Conservation (phyloP, 1,140 invertebrate genomes). For the Phymastichus coffea region DNA sequence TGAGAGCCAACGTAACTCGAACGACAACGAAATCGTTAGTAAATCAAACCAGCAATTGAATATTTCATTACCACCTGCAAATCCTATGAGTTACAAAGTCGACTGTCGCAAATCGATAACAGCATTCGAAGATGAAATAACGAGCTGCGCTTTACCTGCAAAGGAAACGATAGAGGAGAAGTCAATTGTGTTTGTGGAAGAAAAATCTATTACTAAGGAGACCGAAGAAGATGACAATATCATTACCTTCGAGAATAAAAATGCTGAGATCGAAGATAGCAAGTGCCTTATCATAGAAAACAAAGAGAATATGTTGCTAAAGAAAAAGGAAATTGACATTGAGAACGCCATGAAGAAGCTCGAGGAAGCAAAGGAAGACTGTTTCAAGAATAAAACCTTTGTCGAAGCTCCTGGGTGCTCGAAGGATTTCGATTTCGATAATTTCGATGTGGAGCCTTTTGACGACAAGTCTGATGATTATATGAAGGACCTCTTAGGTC, state of each 20-base stretch:
- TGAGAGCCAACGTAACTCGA: conserved; percentile 19
- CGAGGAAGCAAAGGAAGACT: conserved; percentile 20
- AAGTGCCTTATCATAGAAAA: conserved; percentile 8
- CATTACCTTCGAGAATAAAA: conserved; percentile 14
- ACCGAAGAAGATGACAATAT: neutral
- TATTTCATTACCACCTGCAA: conserved; percentile 5
- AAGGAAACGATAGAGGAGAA: neutral
- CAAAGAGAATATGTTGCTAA: neutral
- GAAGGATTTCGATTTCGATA: conserved; percentile 35
- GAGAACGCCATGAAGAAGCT: conserved; percentile 14
- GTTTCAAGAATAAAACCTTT: conserved; percentile 26
- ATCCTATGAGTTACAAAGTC: conserved; percentile 1
- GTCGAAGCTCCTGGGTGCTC: conserved; percentile 17
- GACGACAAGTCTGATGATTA: conserved; percentile 23
- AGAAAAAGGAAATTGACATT: conserved; percentile 9
- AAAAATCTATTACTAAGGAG: neutral
- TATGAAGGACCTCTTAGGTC: conserved; percentile 1
- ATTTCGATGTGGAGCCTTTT: conserved; percentile 36
- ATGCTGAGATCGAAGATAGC: neutral
- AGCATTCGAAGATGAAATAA: neutral
- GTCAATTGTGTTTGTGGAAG: neutral
- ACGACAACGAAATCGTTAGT: conserved; percentile 16
- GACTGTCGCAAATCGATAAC: neutral
- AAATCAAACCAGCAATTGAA: conserved; percentile 19
- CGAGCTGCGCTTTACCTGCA: neutral